Base-by-base conservation (phyloP, 2,113 vertebrate species). In the Aptenodytes patagonicus region DNA sequence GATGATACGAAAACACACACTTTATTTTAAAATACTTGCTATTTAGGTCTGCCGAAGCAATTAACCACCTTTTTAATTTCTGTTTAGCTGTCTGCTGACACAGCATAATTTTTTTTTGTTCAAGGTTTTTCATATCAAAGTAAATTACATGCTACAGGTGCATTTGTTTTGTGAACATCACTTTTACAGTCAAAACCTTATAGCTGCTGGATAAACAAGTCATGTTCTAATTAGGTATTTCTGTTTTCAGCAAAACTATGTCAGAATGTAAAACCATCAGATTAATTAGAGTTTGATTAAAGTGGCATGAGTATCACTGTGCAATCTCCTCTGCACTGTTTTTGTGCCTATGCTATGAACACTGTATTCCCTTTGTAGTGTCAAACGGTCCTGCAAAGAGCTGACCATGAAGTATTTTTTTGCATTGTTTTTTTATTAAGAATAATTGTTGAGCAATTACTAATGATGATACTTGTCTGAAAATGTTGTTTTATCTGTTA, bases 251-350 rank as follows among this genome's bases (percentile, higher is more conserved):
- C 83, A 92, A 93, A 93, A 89, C 54, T 82, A 6, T 90, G 78
- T 96, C 76, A 91, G 95, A 91, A 78, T 89, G 54, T 91, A 94
- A 97, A 94, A 25, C 55, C 62, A 47, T 93, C 89, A 90, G 84
- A 83, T 90, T 93, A 93, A 93, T 96, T 97, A 89, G 86, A 70
- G 32, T 83, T 85, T 95, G 94, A 91, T 96, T 96, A 69, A 97
- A 97, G 87, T 89, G 61, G 76, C 38, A 25, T 26, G 49, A 86
- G 54, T 87, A 60, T 71, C 29, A 20, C 66, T 94, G 92, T 93
- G 84, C 76, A 64, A 7, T 93, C 62, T 91, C 20, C 71, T 86
- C 80, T 84, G 84, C 60, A 25, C 21, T 71, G 5, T 72, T 87
- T 94, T 46, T 66, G n/a, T 95, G 34, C 58, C 46, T 86, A 0